Evolutionary conservation across 1,140 invertebrate genomes (phyloP).

Genomic region (Chironomus tepperi): DNA sequence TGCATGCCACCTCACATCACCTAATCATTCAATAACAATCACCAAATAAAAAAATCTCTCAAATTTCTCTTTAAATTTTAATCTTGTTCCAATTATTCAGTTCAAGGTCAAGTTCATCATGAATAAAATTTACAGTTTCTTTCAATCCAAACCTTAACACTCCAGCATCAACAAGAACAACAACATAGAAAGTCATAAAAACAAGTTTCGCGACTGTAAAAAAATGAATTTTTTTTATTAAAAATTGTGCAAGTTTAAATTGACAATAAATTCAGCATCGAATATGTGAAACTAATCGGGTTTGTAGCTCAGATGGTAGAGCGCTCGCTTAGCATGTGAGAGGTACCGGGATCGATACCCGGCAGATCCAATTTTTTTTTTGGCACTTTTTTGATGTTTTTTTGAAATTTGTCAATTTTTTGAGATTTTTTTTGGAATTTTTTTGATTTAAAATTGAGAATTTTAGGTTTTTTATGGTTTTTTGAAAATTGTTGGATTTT

Average conservation of each 20-base stretch:
- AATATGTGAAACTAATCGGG: background rate
- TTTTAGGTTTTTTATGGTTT: too few species aligned
- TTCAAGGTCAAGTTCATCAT: background rate
- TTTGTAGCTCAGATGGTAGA: conserved; percentile 77
- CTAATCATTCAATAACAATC: too few species aligned
- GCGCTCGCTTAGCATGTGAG: conserved; percentile 81
- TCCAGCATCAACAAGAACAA: background rate
- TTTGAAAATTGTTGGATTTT: too few species aligned
- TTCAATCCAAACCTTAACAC: background rate
- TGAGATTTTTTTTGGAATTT: too few species aligned
- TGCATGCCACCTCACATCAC: too few species aligned
- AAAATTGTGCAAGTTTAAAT: background rate
- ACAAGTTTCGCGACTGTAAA: background rate
- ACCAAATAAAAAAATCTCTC: too few species aligned
- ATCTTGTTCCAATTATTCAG: too few species aligned
- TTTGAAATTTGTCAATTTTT: too few species aligned
- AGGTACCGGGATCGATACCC: conserved; percentile 72
- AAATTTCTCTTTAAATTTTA: too few species aligned
- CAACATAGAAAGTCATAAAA: background rate
- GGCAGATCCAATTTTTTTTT: conserved; percentile 7
- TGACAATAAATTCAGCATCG: background rate
- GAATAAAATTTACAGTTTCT: background rate
- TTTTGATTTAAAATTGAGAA: too few species aligned
- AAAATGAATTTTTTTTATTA: background rate
- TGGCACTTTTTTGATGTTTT: background rate